phyloP scores from a whole-genome alignment of 2,888 invertebrate species.

The Luperina nickerlii region DNA sequence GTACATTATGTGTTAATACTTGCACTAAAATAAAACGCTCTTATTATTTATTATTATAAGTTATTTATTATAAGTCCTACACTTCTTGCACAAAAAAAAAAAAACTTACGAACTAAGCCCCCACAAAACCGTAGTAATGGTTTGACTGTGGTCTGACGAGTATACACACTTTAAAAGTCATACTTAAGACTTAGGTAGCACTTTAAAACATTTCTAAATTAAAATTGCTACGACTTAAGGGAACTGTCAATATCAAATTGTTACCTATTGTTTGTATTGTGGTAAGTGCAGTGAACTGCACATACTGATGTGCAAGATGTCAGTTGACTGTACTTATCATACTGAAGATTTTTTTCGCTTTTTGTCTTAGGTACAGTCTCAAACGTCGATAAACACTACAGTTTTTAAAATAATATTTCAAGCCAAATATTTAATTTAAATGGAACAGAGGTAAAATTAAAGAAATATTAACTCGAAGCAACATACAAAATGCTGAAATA shows the following conservation, averaged over 20 bases:
- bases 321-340: background rate
- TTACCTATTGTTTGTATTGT: too few species aligned
- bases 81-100: too few species aligned
- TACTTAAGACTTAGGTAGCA: too few species aligned
- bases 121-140: too few species aligned
- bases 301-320: background rate
- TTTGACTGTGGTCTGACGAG: too few species aligned
- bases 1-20: background rate
- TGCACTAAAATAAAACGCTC: background rate
- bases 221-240: background rate
- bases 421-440: background rate
- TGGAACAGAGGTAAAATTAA: background rate
- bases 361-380: too few species aligned
- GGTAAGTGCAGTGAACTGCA: too few species aligned
- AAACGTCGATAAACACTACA: background rate
- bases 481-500: background rate
- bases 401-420: background rate
- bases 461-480: background rate
- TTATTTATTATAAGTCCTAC: too few species aligned
- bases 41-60: background rate
- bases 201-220: too few species aligned
- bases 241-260: background rate
- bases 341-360: background rate
- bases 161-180: too few species aligned
- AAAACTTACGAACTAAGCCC: too few species aligned